phyloP scores from a whole-genome alignment of 2,113 vertebrate species.

The Malurus elegans region DNA sequence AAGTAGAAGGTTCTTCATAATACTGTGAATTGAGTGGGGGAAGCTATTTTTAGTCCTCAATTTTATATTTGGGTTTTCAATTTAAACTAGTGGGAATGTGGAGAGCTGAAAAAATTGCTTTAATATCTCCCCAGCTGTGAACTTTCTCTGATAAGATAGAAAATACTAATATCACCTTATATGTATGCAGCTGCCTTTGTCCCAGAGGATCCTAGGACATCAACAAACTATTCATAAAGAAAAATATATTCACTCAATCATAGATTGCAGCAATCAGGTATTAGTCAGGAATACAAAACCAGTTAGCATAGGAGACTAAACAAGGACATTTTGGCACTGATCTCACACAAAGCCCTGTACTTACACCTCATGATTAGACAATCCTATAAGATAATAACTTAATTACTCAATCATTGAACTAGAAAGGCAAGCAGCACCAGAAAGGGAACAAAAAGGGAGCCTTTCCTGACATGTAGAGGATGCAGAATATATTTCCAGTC shows the following conservation, averaged over 20 bases:
- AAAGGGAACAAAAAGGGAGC: background rate
- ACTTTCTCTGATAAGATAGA: constrained; percentile 38
- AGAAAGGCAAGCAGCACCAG: background rate
- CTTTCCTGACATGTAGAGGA: background rate
- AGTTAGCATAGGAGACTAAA: background rate
- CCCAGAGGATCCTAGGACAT: background rate
- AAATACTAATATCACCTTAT: constrained; percentile 46
- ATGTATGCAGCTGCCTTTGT: constrained; percentile 31
- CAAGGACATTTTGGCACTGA: background rate
- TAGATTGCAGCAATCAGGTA: background rate
- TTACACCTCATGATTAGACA: background rate
- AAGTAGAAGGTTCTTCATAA: background rate
- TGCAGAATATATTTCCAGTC: background rate
- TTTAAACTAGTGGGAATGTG: constrained; percentile 13
- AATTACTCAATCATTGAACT: background rate
- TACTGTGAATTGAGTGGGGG: background rate
- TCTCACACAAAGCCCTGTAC: background rate
- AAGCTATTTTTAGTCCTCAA: constrained; percentile 38
- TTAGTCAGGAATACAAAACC: constrained; percentile 10
- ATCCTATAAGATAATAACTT: background rate
- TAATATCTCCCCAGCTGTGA: constrained; percentile 55
- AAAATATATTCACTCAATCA: constrained; percentile 34
- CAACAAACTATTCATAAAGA: constrained; percentile 9
- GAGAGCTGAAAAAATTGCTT: constrained; percentile 56
- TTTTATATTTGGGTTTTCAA: constrained; percentile 35